Conservation (phyloP, 2,888 invertebrate genomes). For the Cremastinae sp. region DNA sequence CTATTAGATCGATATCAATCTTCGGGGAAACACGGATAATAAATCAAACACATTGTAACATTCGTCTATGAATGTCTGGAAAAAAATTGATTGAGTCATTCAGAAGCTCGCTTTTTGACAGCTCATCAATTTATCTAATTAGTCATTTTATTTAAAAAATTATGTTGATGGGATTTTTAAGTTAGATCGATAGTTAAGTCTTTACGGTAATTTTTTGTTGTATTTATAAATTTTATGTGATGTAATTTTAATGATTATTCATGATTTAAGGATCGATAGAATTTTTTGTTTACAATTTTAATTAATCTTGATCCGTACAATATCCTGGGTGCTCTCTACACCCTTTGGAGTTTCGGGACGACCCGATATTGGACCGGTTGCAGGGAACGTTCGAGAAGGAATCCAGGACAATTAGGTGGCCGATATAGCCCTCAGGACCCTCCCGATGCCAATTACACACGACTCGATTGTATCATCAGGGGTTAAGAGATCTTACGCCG, state of each 20-base stretch:
- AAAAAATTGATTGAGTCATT: slow-evolving; percentile 2
- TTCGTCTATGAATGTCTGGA: neutral
- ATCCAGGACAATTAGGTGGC: slow-evolving; percentile 73
- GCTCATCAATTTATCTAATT: too few relatives aligned
- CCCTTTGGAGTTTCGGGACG: neutral
- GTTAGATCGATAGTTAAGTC: too few relatives aligned
- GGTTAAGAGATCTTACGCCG: slow-evolving; percentile 20
- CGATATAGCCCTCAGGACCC: slow-evolving; percentile 63
- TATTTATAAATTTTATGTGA: too few relatives aligned
- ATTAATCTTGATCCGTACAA: neutral
- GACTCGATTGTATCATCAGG: slow-evolving; percentile 62
- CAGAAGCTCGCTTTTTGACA: too few relatives aligned
- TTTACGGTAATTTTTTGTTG: too few relatives aligned
- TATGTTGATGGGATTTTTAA: too few relatives aligned
- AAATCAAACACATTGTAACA: too few relatives aligned
- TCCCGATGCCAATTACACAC: slow-evolving; percentile 71
- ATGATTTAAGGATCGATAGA: too few relatives aligned
- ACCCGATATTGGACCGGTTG: slow-evolving; percentile 68
- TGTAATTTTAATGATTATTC: too few relatives aligned
- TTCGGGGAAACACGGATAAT: slow-evolving; percentile 5
- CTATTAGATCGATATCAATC: slow-evolving; percentile 28
- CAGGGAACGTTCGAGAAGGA: slow-evolving; percentile 70
- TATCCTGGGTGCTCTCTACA: neutral
- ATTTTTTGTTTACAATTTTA: neutral
- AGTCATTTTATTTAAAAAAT: too few relatives aligned